phyloP scores from a whole-genome alignment of 2,888 invertebrate genomes.

The Temnothorax ravouxi region DNA sequence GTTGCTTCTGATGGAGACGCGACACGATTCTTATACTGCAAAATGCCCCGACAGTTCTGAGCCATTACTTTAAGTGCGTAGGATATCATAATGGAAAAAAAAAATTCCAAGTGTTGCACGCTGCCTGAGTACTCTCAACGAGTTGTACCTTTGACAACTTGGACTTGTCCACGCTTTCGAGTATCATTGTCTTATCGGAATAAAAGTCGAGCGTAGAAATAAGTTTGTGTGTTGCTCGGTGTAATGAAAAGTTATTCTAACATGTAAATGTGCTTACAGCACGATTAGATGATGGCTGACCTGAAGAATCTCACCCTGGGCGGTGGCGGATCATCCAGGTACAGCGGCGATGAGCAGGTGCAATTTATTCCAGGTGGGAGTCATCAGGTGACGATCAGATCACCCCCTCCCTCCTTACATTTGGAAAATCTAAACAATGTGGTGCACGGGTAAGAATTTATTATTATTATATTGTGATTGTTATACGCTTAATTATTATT shows the following conservation, averaged over 20 bases:
- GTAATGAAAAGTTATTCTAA: neutral
- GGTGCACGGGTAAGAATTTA: constrained; percentile 87
- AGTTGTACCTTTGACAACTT: neutral
- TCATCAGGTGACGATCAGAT: constrained; percentile 85
- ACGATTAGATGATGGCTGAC: constrained; percentile 81
- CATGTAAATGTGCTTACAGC: constrained; percentile 51
- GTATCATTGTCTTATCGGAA: neutral
- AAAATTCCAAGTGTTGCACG: constrained; percentile 28
- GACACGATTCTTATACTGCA: constrained; percentile 5
- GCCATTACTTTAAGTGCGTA: constrained; percentile 12
- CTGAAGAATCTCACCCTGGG: constrained; percentile 82
- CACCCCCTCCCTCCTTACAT: constrained; percentile 85
- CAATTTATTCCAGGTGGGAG: constrained; percentile 84
- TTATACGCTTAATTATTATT: constrained; percentile 4
- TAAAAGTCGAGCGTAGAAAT: neutral
- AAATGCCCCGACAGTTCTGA: constrained; percentile 6
- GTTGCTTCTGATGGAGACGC: neutral
- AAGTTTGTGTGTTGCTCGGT: neutral
- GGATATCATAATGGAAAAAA: constrained; percentile 3
- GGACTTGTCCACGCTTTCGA: neutral
- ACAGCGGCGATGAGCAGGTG: constrained; percentile 84
- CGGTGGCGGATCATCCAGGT: constrained; percentile 79
- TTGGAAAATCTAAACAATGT: constrained; percentile 90
- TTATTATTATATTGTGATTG: neutral
- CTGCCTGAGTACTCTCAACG: neutral